A percentile compares a stretch with the other conserved stretches of the same genome.
phyloP scores from a whole-genome alignment of 2,888 invertebrate genomes.

The Lampropteryx suffumata region DNA sequence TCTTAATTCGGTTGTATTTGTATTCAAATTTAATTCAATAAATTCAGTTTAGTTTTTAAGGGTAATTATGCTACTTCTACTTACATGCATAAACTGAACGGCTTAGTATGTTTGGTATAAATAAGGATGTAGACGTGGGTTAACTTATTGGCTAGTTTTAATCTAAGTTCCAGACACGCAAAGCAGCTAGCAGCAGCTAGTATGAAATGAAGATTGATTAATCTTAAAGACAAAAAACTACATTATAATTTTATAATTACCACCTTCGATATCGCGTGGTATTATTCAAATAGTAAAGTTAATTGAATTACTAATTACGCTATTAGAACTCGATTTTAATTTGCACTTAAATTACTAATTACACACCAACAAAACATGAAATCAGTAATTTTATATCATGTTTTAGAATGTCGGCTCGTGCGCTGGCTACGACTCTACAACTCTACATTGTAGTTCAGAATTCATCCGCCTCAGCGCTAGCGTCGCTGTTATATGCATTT shows the following conservation, averaged over 20 bases:
- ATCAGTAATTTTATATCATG: slow-evolving; percentile 6
- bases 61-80: no score
- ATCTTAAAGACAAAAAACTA: no score
- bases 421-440: slow-evolving; percentile 2
- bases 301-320: slow-evolving; percentile 44
- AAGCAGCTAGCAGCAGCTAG: no score
- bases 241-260: slow-evolving; percentile 18
- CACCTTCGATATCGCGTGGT: slow-evolving; percentile 30
- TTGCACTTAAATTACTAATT: slow-evolving; percentile 31
- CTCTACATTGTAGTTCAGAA: slow-evolving; percentile 43
- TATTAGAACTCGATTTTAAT: slow-evolving; percentile 36
- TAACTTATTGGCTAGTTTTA: no score
- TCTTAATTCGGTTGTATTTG: no score
- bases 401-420: slow-evolving; percentile 14
- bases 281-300: slow-evolving; percentile 37
- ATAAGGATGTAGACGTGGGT: no score
- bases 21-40: no score
- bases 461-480: slow-evolving; percentile 52
- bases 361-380: slow-evolving; percentile 11
- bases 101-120: no score
- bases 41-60: no score
- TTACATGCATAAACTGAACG: no score
- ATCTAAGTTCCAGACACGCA: no score
- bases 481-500: slow-evolving; percentile 69
- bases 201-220: no score